Evolutionary conservation across 2,113 vertebrate species (phyloP), one percentile per base, ranked within the genome.

Genomic region (Australoheros scitulus): DNA sequence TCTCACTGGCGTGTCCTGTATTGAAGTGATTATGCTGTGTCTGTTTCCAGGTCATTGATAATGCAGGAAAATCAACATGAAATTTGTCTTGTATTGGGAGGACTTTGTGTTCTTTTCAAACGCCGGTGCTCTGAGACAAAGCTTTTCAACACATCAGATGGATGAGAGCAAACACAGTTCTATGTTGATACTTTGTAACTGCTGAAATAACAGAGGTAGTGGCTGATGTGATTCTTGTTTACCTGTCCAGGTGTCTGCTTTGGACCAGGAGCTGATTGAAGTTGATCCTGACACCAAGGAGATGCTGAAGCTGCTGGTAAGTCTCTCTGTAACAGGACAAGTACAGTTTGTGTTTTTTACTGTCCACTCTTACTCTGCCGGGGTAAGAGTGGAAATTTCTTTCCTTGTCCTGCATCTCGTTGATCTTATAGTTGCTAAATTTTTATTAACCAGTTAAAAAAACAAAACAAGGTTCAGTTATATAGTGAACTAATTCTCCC

Each of bases 211-310:
- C 6, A 26, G 15, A 32, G 64, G 18, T 6, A 1, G 13, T 32
- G n/a, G 3, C 43, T 80, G 22, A 59, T n/a, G 38, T 82, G 58
- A 26, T 58, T 60, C 3, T 1, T 64, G 50, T 59, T 24, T 6
- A 50, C 77, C 72, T 79, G 36, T 26, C 4, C 89, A 99, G 98
- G 98, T 99, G 55, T 99, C 98, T 70, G 98, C 98, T 82, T 94
- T 99, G 15, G 98, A 99, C 88, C 98, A 99, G 92, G 98, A 99
- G 92, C 97, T 99, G 76, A 99, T 99, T 20, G 98, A 99, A 88
- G 97, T 99, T 15, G 98, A 99, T 86, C 97, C 98, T 0, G 98
- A 99, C 92, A 99, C 98, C 59, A 99, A 98, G 95, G 98, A 99
- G 85, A 99, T 99, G 98, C 93, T 99, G 95, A 99, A 98, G 93